Evolutionary conservation across 2,797 vertebrate species (phyloP).

Genomic region (Malacoraja senta): DNA sequence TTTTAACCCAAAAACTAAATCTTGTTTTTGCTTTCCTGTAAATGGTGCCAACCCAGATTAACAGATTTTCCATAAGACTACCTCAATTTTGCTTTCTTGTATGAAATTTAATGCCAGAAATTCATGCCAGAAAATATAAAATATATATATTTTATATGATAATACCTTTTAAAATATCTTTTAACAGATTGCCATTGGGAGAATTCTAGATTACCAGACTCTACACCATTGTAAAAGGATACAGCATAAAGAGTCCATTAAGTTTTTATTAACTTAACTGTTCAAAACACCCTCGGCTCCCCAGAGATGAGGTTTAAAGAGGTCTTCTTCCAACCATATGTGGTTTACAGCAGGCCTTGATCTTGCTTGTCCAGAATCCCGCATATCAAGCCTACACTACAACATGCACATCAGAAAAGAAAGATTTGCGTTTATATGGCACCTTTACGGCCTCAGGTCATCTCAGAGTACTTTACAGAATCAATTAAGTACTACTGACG

Average conservation of each 20-base stretch:
- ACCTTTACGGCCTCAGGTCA: no score
- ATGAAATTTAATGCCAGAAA: no score
- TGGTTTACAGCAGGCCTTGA: slow-evolving; percentile 19
- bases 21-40: neutral
- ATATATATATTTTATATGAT: neutral
- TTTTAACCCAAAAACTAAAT: neutral
- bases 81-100: neutral
- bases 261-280: slow-evolving; percentile 37
- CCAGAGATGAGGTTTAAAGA: slow-evolving; percentile 37
- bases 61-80: neutral
- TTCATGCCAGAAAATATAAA: neutral
- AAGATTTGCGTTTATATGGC: no score
- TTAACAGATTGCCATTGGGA: neutral
- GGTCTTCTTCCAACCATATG: slow-evolving; percentile 21
- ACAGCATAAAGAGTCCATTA: slow-evolving; percentile 24
- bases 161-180: neutral
- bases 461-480: no score
- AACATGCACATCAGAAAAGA: neutral
- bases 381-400: slow-evolving; percentile 2
- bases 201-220: neutral
- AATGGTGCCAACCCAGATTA: neutral
- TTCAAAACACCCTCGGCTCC: slow-evolving; percentile 35
- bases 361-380: neutral
- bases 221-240: neutral
- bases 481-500: no score